Conservation (phyloP, 92 coral and sea anemone genomes). For the Bergia sp. region DNA sequence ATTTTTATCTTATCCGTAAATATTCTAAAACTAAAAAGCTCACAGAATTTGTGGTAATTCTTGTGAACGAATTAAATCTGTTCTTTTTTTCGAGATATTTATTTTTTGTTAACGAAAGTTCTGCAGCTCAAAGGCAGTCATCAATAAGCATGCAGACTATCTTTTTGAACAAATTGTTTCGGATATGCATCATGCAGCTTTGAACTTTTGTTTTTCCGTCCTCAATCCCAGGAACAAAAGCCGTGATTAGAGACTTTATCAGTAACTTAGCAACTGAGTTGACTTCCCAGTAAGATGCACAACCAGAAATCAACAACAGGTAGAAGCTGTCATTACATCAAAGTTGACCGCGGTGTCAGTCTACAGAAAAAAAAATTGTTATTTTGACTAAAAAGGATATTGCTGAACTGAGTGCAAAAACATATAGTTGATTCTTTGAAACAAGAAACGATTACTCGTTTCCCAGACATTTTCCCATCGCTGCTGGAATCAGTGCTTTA, state of each 20-base stretch:
- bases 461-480: background rate
- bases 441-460: background rate
- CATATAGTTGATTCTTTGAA: background rate
- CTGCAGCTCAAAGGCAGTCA: background rate
- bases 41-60: background rate
- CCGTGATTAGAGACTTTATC: slow-evolving; percentile 20
- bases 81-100: background rate
- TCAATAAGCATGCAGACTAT: background rate
- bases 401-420: background rate
- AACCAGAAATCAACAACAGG: background rate
- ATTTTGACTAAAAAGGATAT: background rate
- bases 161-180: background rate
- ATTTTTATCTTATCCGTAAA: background rate
- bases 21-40: no score
- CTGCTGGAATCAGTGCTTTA: slow-evolving; percentile 5
- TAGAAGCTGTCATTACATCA: background rate
- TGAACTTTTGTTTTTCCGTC: background rate
- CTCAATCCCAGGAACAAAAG: background rate
- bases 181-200: slow-evolving; percentile 2
- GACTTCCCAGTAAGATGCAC: slow-evolving; percentile 7
- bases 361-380: background rate
- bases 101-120: background rate
- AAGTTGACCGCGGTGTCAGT: background rate
- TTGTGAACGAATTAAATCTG: background rate
- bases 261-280: slow-evolving; percentile 36